phyloP scores from a whole-genome alignment of 2,113 vertebrate species.

The Ciconia boyciana region DNA sequence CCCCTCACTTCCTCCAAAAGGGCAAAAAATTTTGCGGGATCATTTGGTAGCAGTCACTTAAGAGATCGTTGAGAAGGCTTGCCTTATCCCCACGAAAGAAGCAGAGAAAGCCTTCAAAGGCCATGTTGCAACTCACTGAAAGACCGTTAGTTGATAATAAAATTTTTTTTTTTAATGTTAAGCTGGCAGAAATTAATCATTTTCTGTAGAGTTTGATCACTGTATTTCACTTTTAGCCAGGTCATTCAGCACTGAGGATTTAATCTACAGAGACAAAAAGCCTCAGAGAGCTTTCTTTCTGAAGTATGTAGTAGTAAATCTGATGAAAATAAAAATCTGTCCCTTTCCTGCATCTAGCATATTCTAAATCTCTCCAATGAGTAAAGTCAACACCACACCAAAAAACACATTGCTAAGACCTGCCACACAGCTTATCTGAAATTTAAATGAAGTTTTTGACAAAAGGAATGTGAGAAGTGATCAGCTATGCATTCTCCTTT shows the following conservation, averaged over 20 bases:
- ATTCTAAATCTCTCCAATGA: background rate
- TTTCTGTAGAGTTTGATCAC: background rate
- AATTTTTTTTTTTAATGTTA: background rate
- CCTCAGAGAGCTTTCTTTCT: background rate
- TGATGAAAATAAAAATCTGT: background rate
- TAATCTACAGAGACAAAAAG: background rate
- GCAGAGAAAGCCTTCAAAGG: background rate
- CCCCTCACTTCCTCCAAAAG: background rate
- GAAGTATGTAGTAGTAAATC: background rate
- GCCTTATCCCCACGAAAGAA: background rate
- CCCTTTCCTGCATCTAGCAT: background rate
- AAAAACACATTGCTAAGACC: background rate
- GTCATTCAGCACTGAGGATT: background rate
- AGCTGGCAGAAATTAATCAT: background rate
- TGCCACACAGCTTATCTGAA: background rate
- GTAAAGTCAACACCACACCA: background rate
- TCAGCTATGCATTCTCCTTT: background rate
- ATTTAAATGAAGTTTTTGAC: background rate
- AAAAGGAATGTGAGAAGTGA: background rate
- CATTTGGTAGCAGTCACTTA: background rate
- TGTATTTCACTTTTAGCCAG: background rate
- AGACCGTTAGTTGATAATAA: background rate
- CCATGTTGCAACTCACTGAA: background rate
- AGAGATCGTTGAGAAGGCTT: background rate
- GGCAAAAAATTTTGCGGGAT: background rate